Evolutionary conservation across 2,888 invertebrate genomes (phyloP).

Genomic region (Cancer borealis): DNA sequence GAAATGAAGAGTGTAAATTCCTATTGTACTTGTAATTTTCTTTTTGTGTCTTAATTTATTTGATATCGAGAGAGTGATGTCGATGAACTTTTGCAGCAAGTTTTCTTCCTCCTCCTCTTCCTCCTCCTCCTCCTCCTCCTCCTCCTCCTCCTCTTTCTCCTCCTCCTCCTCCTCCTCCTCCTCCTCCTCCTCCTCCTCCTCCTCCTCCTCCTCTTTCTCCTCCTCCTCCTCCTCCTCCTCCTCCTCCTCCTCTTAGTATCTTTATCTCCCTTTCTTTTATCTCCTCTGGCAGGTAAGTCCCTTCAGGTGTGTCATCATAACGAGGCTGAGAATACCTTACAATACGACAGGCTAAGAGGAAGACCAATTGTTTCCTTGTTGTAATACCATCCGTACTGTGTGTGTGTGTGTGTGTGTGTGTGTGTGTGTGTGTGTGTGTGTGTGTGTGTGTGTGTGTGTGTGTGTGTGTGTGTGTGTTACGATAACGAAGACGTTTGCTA

Average conservation of each 20-base stretch:
- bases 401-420: conserved; percentile 20
- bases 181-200: neutral
- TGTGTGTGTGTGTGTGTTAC: neutral
- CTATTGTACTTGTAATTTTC: conserved; percentile 26
- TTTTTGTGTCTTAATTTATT: neutral
- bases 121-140: neutral
- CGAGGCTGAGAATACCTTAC: neutral
- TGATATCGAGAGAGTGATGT: neutral
- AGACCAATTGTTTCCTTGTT: conserved; percentile 11
- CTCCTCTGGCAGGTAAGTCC: neutral
- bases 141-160: neutral
- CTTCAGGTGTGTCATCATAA: neutral
- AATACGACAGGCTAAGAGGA: neutral
- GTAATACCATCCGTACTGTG: neutral
- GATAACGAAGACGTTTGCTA: neutral
- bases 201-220: neutral
- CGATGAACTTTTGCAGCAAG: conserved; percentile 1
- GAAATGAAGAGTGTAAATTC: neutral
- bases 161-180: neutral
- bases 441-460: neutral
- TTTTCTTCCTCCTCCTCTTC: neutral
- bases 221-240: neutral
- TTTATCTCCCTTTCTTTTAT: neutral
- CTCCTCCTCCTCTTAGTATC: neutral
- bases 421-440: conserved; percentile 20